phyloP scores from a whole-genome alignment of 2,888 invertebrate genomes.

The Corbicula japonica region DNA sequence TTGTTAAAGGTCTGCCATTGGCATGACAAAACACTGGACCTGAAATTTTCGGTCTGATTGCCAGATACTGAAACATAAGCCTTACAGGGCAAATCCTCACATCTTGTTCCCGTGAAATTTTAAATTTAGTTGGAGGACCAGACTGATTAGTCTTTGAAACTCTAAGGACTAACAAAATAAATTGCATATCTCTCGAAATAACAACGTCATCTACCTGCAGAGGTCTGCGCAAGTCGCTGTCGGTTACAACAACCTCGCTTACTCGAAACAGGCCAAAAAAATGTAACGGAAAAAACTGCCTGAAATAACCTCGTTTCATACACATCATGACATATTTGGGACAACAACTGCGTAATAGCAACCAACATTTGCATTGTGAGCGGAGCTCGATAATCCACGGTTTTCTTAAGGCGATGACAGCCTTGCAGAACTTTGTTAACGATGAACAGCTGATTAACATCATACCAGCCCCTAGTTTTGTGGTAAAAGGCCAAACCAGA shows the following conservation, averaged over 20 bases:
- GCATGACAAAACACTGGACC: constrained; percentile 10
- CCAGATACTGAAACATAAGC: background rate
- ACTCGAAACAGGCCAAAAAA: constrained; percentile 6
- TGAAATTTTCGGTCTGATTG: background rate
- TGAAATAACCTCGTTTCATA: background rate
- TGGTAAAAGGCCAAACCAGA: background rate
- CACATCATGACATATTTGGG: background rate
- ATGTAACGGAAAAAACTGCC: background rate
- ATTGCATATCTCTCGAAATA: background rate
- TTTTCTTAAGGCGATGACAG: background rate
- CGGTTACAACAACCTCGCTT: background rate
- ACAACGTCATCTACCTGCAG: background rate
- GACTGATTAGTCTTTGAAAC: constrained; percentile 13
- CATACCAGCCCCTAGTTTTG: background rate
- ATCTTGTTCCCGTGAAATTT: background rate
- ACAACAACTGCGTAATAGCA: background rate
- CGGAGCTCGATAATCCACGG: background rate
- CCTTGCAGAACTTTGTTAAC: background rate
- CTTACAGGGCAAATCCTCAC: background rate
- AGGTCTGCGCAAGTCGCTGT: background rate
- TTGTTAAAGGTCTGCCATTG: background rate
- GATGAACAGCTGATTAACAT: background rate
- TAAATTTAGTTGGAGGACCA: background rate
- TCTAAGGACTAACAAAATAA: background rate
- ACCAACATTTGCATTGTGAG: background rate